phyloP scores from a whole-genome alignment of 2,797 vertebrate species.

The Molossus alvarezi region DNA sequence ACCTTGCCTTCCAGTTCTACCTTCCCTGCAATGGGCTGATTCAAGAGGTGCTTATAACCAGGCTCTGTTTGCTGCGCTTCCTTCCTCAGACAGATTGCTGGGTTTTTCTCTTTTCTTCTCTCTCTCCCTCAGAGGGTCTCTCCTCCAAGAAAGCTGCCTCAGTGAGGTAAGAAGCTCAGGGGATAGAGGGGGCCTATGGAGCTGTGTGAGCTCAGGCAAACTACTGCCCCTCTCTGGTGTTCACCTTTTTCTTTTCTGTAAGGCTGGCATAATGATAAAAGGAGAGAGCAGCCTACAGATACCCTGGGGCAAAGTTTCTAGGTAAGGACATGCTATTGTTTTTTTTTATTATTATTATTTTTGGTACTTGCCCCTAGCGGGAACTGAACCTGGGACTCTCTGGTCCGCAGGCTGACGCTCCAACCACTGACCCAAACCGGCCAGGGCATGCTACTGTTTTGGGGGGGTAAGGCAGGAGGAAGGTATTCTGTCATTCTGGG shows the following conservation, averaged over 20 bases:
- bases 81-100: neutral
- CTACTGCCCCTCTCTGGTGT: neutral
- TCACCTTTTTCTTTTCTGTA: slow-evolving; percentile 49
- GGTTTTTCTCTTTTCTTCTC: slow-evolving; percentile 6
- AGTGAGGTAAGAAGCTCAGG: neutral
- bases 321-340: neutral
- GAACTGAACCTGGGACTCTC: too few relatives aligned
- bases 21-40: neutral
- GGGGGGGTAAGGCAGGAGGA: neutral
- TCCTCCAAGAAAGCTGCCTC: neutral
- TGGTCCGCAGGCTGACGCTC: too few relatives aligned
- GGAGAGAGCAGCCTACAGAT: neutral
- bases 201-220: neutral
- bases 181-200: neutral
- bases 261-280: slow-evolving; percentile 7
- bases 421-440: too few relatives aligned
- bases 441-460: neutral
- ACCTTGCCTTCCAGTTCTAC: neutral
- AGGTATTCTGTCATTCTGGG: neutral
- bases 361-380: too few relatives aligned
- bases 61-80: neutral
- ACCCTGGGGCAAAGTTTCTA: neutral
- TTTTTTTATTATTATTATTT: too few relatives aligned
- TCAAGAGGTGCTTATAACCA: neutral
- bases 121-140: neutral